These are phyloP conservation scores for Atopsyche davidsoni DNA, from an alignment of 1,140 invertebrate species.

Conservation along the genomic window DNA sequence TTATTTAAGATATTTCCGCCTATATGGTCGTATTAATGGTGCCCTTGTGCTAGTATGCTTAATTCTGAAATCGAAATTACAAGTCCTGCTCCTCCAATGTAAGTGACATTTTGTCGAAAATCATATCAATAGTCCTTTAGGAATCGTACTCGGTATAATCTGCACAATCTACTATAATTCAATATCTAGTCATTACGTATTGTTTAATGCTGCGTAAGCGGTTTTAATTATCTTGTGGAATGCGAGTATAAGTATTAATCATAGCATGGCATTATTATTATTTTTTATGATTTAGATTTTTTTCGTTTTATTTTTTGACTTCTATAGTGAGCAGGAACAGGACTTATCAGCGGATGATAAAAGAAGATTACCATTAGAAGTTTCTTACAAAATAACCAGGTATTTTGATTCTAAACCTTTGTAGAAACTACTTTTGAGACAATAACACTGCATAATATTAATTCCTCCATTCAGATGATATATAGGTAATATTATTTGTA, in stretches of 20 bases:
- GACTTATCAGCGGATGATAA: conserved; percentile 17
- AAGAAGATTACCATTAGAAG: conserved; percentile 21
- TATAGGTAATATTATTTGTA: no score
- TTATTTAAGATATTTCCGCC: conserved; percentile 4
- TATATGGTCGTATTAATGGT: conserved; percentile 14
- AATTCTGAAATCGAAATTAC: conserved; percentile 19
- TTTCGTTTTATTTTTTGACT: conserved; percentile 10
- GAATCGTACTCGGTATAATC: no score
- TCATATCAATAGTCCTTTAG: no score
- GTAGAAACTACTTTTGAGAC: no score
- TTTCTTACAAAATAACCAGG: conserved; percentile 19
- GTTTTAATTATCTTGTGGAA: no score
- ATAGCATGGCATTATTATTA: neutral
- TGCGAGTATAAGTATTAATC: no score
- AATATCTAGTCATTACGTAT: no score
- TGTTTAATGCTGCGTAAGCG: conserved; percentile 12
- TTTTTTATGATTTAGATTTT: conserved; percentile 9
- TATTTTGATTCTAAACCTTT: no score
- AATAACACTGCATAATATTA: no score
- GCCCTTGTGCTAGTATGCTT: conserved; percentile 18
- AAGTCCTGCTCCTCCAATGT: conserved; percentile 24
- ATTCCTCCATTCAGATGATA: no score
- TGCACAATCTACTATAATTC: no score
- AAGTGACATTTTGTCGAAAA: no score
- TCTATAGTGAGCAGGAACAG: conserved; percentile 19